These are phyloP conservation scores for Diarsia mendica DNA, from an alignment of 2,888 invertebrate genomes.

Conservation along the genomic window DNA sequence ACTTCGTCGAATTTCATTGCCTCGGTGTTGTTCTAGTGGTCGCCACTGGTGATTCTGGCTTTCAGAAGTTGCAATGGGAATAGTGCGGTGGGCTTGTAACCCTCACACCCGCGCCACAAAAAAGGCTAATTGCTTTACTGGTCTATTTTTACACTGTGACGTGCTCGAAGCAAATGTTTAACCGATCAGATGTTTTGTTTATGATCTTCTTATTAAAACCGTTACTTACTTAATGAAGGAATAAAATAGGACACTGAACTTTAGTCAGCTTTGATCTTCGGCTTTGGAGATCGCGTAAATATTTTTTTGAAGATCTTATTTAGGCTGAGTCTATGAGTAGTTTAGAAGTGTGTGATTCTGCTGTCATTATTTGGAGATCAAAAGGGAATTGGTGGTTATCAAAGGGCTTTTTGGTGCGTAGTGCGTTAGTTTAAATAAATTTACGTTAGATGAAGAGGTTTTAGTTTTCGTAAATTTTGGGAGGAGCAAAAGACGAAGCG, in stretches of 20 bases:
- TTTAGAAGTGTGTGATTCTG: slow-evolving; percentile 26
- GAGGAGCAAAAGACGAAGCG: not conserved
- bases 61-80: too few species aligned
- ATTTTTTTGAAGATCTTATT: slow-evolving; percentile 40
- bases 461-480: not conserved
- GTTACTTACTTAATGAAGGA: slow-evolving; percentile 30
- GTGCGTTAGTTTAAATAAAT: not conserved
- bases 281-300: slow-evolving; percentile 45
- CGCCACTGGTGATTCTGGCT: too few species aligned
- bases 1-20: too few species aligned
- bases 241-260: slow-evolving; percentile 43
- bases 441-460: not conserved
- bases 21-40: too few species aligned
- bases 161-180: slow-evolving; percentile 44
- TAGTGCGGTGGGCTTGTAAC: not conserved
- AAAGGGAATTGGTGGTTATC: slow-evolving; percentile 29
- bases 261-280: slow-evolving; percentile 51
- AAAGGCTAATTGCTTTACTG: not conserved
- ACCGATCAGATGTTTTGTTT: slow-evolving; percentile 49
- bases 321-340: slow-evolving; percentile 15
- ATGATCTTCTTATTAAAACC: slow-evolving; percentile 43
- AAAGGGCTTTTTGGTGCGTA: slow-evolving; percentile 21
- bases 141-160: not conserved
- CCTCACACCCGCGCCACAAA: not conserved
- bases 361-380: slow-evolving; percentile 43